Conservation (phyloP, 2,888 invertebrate genomes). For the Leptodirus hochenwartii region DNA sequence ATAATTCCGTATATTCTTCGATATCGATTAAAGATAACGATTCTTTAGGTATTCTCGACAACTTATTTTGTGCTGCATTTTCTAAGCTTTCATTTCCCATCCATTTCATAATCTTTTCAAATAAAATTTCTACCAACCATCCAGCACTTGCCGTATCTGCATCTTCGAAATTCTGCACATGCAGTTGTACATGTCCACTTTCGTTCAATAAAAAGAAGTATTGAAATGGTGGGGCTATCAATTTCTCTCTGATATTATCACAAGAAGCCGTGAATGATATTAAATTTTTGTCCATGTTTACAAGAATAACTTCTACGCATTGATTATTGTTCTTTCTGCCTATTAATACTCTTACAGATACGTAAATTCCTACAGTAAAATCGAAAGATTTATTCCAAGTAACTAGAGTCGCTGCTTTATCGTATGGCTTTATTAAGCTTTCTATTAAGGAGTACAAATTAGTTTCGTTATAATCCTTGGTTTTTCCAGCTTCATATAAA, state of each 20-base stretch:
- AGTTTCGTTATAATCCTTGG: conserved; percentile 16
- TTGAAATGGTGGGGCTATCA: conserved; percentile 32
- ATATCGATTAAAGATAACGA: conserved; percentile 49
- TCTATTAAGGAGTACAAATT: conserved; percentile 18
- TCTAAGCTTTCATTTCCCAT: no score
- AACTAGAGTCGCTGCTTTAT: conserved; percentile 17
- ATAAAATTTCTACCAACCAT: conserved; percentile 38
- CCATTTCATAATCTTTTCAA: conserved; percentile 46
- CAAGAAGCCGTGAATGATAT: conserved; percentile 32
- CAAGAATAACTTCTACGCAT: conserved; percentile 22
- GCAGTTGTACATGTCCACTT: conserved; percentile 23
- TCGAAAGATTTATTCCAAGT: conserved; percentile 14
- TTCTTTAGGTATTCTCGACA: conserved; percentile 20
- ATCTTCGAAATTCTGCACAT: conserved; percentile 25
- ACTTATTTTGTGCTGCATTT: conserved; percentile 28
- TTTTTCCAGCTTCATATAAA: conserved; percentile 21
- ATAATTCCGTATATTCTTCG: conserved; percentile 51
- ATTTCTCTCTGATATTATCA: conserved; percentile 22
- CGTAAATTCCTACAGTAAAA: conserved; percentile 18
- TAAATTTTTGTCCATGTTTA: conserved; percentile 25
- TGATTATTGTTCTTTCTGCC: conserved; percentile 15
- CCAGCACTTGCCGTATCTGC: conserved; percentile 23
- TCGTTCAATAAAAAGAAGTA: conserved; percentile 25
- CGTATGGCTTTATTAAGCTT: conserved; percentile 18
- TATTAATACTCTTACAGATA: conserved; percentile 28